These are phyloP conservation scores for Oriolus oriolus DNA, from an alignment of 2,113 vertebrate species.

Conservation along the genomic window DNA sequence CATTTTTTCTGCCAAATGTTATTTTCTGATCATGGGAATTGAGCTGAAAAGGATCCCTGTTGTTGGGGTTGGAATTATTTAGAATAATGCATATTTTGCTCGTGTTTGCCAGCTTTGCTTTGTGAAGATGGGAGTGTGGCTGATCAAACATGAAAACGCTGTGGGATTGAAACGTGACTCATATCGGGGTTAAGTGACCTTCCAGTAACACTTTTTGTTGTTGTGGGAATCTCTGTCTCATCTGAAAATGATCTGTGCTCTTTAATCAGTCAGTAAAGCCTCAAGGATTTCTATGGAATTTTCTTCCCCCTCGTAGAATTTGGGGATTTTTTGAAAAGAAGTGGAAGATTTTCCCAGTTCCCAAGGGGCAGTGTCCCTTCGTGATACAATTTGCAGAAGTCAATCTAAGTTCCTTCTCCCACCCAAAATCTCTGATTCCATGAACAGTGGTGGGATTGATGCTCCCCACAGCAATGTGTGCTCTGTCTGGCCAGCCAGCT, in stretches of 20 bases:
- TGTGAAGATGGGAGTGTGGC: neutral
- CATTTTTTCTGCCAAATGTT: neutral
- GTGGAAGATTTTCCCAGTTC: neutral
- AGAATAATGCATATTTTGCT: neutral
- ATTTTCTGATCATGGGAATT: neutral
- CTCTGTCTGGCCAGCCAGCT: neutral
- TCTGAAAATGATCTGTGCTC: neutral
- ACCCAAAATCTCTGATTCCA: neutral
- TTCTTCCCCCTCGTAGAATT: neutral
- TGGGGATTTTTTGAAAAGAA: neutral
- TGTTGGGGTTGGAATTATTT: neutral
- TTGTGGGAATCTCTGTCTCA: neutral
- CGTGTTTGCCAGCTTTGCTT: neutral
- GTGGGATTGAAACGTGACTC: rapidly evolving
- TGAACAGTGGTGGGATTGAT: neutral
- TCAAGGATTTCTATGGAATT: neutral
- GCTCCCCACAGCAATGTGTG: neutral
- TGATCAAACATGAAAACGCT: neutral
- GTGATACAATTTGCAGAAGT: neutral
- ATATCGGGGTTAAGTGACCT: neutral
- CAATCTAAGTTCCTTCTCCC: neutral
- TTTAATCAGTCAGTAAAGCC: neutral
- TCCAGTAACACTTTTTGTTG: neutral
- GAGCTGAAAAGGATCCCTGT: neutral
- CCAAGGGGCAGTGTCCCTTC: neutral